Evolutionary conservation across 2,888 invertebrate species (phyloP).

Genomic region (Endotricha flammealis): DNA sequence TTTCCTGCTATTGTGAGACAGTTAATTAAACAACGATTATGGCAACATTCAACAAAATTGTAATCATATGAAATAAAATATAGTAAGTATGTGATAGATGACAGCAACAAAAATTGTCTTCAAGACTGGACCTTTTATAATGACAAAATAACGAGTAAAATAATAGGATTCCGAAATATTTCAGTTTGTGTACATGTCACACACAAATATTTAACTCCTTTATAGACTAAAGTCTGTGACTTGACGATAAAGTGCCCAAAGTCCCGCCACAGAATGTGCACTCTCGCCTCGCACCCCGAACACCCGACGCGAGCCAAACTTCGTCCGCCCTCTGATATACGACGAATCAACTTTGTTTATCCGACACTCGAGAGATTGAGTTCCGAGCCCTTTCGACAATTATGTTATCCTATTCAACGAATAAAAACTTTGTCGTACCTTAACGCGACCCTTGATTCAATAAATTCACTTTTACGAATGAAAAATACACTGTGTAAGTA

Average conservation of each 20-base stretch:
- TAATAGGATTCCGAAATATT: too few relatives aligned
- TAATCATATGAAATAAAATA: too few relatives aligned
- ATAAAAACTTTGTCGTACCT: constrained; percentile 11
- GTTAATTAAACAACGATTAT: too few relatives aligned
- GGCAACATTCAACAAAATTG: too few relatives aligned
- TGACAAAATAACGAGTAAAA: too few relatives aligned
- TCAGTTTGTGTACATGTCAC: too few relatives aligned
- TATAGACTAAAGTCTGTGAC: constrained; percentile 15
- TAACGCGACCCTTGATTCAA: constrained; percentile 7
- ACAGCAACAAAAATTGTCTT: too few relatives aligned
- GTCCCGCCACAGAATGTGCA: constrained; percentile 9
- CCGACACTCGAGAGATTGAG: constrained; percentile 11
- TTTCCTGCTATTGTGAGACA: too few relatives aligned
- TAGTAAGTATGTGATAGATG: too few relatives aligned
- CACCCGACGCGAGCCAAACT: background rate
- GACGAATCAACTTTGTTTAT: constrained; percentile 13
- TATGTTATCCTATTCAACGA: constrained; percentile 9
- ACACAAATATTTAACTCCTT: too few relatives aligned
- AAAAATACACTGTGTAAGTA: constrained; percentile 6
- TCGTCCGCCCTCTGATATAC: constrained; percentile 9
- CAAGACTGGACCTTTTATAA: too few relatives aligned
- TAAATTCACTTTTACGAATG: constrained; percentile 6
- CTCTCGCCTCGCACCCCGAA: background rate
- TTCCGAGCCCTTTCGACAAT: constrained; percentile 9
- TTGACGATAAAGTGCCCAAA: constrained; percentile 19